Conservation (phyloP, 2,797 vertebrate species). For the Pseudochaenichthys georgianus region DNA sequence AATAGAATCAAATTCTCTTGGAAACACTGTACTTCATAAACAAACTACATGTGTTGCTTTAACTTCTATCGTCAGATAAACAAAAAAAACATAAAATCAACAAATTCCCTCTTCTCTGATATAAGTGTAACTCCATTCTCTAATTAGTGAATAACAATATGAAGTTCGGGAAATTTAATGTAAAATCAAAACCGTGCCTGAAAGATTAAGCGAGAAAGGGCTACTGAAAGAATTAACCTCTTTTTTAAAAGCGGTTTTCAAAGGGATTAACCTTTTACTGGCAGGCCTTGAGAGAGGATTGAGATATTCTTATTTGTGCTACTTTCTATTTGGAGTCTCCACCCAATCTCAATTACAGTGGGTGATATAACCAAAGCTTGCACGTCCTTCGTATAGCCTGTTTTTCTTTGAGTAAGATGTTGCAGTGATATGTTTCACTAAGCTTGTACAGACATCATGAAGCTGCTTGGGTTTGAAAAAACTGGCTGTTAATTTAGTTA, state of each 20-base stretch:
- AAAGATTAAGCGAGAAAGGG: background rate
- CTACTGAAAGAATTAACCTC: conserved; percentile 23
- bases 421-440: conserved; percentile 21
- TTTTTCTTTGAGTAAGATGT: conserved; percentile 13
- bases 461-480: conserved; percentile 13
- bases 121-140: background rate
- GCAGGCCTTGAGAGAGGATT: conserved; percentile 36
- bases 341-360: conserved; percentile 25
- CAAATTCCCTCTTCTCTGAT: background rate
- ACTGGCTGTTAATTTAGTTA: conserved; percentile 31
- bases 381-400: conserved; percentile 23
- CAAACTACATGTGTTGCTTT: conserved; percentile 23
- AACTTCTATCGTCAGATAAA: background rate
- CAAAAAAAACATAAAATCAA: background rate
- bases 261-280: conserved; percentile 52
- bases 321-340: conserved; percentile 36
- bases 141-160: background rate
- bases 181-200: background rate
- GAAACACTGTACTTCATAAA: background rate
- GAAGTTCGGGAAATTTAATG: conserved; percentile 4
- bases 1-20: too few species aligned
- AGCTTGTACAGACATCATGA: conserved; percentile 18
- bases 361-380: conserved; percentile 41
- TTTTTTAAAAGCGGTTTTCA: conserved; percentile 18
- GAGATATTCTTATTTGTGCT: conserved; percentile 48